Conservation (phyloP, 2,888 invertebrate genomes). For the Tholera decimalis region DNA sequence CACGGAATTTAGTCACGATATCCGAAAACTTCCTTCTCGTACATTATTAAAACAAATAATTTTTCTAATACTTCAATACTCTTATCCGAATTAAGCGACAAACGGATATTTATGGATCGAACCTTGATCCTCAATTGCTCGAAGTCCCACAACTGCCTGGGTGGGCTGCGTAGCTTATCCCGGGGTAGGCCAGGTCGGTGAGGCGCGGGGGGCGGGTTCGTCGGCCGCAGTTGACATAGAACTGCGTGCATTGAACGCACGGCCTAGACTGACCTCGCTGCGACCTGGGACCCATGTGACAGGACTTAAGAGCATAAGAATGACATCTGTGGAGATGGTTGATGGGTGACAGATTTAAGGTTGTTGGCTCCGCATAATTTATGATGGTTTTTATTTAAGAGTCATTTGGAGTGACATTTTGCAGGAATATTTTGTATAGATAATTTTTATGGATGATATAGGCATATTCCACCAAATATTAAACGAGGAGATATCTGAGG, state of each 20-base stretch:
- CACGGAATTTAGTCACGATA: neutral
- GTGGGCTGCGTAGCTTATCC: constrained; percentile 78
- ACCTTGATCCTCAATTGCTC: constrained; percentile 51
- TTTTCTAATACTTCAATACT: neutral
- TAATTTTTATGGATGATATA: neutral
- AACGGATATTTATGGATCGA: constrained; percentile 3
- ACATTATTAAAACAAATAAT: neutral
- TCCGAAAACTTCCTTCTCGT: neutral
- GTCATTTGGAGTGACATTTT: neutral
- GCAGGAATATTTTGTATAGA: neutral
- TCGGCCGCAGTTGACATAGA: constrained; percentile 85
- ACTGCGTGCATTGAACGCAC: constrained; percentile 84
- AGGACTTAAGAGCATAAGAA: constrained; percentile 8
- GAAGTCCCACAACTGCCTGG: constrained; percentile 75
- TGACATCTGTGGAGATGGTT: constrained; percentile 3
- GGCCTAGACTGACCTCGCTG: constrained; percentile 86
- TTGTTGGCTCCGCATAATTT: neutral
- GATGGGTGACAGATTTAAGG: neutral
- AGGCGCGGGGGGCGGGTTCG: constrained; percentile 73
- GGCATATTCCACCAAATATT: no score
- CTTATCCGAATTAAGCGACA: constrained; percentile 9
- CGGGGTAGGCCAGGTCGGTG: constrained; percentile 52
- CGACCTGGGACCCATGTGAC: constrained; percentile 69
- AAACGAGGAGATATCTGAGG: no score
- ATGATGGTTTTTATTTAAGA: neutral